These are phyloP conservation scores for Reticulitermes speratus DNA, from an alignment of 1,140 invertebrate species.

Conservation along the genomic window DNA sequence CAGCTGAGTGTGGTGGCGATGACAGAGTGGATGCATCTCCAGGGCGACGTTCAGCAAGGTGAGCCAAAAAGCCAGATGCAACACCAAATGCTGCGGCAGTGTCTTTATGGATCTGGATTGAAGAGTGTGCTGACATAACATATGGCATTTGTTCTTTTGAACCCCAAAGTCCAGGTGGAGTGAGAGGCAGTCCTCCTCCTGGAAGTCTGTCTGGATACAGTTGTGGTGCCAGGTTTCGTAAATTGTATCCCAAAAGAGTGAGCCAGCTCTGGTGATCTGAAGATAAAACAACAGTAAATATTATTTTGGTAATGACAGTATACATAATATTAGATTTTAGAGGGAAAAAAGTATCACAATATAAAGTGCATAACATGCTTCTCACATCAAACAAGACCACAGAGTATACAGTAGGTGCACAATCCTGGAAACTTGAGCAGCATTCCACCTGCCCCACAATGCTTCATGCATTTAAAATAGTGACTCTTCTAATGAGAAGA, in stretches of 20 bases:
- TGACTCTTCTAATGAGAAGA: too few species aligned
- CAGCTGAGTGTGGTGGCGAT: slow-evolving; percentile 64
- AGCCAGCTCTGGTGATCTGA: slow-evolving; percentile 84
- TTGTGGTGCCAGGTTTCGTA: slow-evolving; percentile 85
- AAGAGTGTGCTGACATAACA: slow-evolving; percentile 16
- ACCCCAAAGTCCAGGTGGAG: slow-evolving; percentile 35
- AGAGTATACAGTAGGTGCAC: too few species aligned
- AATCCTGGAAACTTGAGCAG: too few species aligned
- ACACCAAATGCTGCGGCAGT: slow-evolving; percentile 48
- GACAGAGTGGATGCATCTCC: slow-evolving; percentile 65
- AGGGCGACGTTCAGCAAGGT: slow-evolving; percentile 71
- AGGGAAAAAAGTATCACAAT: neutral
- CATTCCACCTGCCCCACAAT: too few species aligned
- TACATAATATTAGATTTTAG: neutral
- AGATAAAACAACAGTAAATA: slow-evolving; percentile 40
- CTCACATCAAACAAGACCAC: too few species aligned
- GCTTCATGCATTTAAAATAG: too few species aligned
- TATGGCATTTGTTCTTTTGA: slow-evolving; percentile 21
- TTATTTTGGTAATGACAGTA: neutral
- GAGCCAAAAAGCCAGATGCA: slow-evolving; percentile 76
- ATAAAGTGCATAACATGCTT: too few species aligned
- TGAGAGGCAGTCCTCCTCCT: slow-evolving; percentile 59
- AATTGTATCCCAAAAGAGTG: slow-evolving; percentile 76
- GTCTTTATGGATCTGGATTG: slow-evolving; percentile 21
- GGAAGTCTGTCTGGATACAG: slow-evolving; percentile 66